A percentile compares a stretch with the other conserved stretches of the same genome.
These are phyloP conservation scores for Macropus fuliginosus DNA, from an alignment of 2,797 vertebrate genomes.

Conservation along the genomic window DNA sequence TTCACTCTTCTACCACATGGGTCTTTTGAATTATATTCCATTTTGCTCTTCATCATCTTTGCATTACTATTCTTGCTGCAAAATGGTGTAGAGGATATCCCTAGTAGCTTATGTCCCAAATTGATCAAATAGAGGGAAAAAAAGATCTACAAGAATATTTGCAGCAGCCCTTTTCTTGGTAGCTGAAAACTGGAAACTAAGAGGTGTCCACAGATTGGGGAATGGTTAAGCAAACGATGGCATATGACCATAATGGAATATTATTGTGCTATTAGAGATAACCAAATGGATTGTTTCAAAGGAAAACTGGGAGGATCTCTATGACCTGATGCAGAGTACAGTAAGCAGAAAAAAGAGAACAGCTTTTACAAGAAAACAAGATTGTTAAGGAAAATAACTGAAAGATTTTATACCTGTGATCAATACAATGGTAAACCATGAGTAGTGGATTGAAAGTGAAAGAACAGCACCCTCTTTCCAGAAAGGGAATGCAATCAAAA, in stretches of 20 bases:
- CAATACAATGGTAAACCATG: not conserved
- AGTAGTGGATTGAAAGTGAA: not conserved
- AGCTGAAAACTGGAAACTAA: not conserved
- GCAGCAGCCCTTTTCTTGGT: not conserved
- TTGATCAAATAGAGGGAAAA: not conserved
- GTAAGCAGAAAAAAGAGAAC: not conserved
- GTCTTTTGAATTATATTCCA: conserved; percentile 22
- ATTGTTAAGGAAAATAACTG: no score
- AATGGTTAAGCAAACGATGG: not conserved
- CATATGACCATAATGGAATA: not conserved
- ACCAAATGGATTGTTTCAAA: not conserved
- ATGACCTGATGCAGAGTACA: not conserved
- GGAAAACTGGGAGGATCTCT: not conserved
- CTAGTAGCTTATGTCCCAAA: not conserved
- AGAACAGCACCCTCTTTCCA: not conserved
- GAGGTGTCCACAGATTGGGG: not conserved
- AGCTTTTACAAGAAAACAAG: not conserved
- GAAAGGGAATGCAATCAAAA: not conserved
- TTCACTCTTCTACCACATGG: conserved; percentile 37
- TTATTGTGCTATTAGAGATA: not conserved
- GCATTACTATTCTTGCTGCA: not conserved
- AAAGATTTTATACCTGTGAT: not conserved
- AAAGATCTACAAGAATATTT: not conserved
- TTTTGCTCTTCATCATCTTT: conserved; percentile 31
- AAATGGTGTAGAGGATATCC: not conserved